Evolutionary conservation across 2,888 invertebrate genomes (phyloP), one percentile per base, ranked within the genome.

Genomic region (Crossocerus cetratus): DNA sequence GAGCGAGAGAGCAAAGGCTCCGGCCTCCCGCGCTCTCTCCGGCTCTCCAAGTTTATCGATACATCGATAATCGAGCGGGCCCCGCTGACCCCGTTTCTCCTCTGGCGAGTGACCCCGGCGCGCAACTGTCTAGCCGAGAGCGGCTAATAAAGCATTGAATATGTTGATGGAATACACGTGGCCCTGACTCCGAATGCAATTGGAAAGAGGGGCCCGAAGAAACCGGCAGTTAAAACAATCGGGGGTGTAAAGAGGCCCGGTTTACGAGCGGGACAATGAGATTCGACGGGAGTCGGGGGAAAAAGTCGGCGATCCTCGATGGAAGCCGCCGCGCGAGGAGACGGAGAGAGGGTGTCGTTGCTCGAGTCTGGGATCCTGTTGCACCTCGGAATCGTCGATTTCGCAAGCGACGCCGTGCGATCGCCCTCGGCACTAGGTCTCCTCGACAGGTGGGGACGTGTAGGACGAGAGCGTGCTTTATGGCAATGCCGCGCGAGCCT

Each of bases 391-490:
- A 49, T 49, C 16, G 16, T 4, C 32, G 44, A 83, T 86, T 86
- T 86, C 79, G 86, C 83, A 85, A 86, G 78, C 79, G 81, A 78
- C 71, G 72, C 8, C 8, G 32, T 75, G 69, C 80, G 77, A 79
- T 83, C 77, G 77, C 72, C 63, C 71, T 78, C 73, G 65, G 81
- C 71, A 72, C 75, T 74, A 59, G 78, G 79, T 77, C 80, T 76
- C 60, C 65, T 81, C 85, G 86, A 88, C 88, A 88, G 88, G 88
- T 88, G 88, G 85, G 87, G 85, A 81, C 85, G 87, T 86, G 88
- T 88, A 87, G 88, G 88, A 88, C 86, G 88, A 84, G 86, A 84
- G 86, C 84, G 68, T 87, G 80, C 83, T 88, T 88, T 88, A 88
- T 85, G 82, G 86, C 86, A 81, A 87, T 86, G 82, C 80, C 82